Percentiles rank a stretch among this genome's conserved stretches.
Evolutionary conservation across 92 coral and sea anemone species (phyloP).

Genomic region (Phenganax marumi): DNA sequence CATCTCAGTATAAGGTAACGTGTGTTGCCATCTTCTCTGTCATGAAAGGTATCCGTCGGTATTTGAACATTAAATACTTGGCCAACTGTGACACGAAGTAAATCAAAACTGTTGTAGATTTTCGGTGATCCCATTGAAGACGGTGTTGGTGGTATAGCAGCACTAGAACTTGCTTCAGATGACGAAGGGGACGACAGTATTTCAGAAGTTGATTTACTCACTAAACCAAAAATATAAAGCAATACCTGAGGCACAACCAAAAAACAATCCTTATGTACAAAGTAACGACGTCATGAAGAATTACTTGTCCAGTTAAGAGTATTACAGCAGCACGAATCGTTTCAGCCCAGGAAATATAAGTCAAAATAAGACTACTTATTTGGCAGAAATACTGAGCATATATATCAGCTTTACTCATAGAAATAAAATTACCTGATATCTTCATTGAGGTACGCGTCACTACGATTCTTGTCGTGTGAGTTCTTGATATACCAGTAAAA

Average conservation of each 20-base stretch:
- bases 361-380: no score
- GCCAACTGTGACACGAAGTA: constrained; percentile 70
- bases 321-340: not conserved
- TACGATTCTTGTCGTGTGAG: not conserved
- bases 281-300: not conserved
- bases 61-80: constrained; percentile 61
- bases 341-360: no score
- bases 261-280: constrained; percentile 2
- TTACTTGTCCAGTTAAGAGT: not conserved
- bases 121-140: constrained; percentile 66
- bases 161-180: constrained; percentile 25
- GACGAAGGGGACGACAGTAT: constrained; percentile 28
- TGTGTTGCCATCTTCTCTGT: constrained; percentile 81
- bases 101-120: constrained; percentile 72
- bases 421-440: constrained; percentile 6
- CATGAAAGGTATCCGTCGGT: constrained; percentile 85
- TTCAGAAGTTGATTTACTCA: constrained; percentile 39
- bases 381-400: not conserved
- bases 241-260: not conserved
- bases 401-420: not conserved
- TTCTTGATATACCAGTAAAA: not conserved
- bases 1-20: constrained; percentile 60
- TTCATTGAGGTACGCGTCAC: not conserved
- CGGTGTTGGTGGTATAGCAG: constrained; percentile 42
- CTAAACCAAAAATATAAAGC: not conserved